A percentile compares a stretch with the other conserved stretches of the same genome.
Evolutionary conservation across 92 coral and sea anemone genomes (phyloP).

Genomic region (Actinostola sp.): DNA sequence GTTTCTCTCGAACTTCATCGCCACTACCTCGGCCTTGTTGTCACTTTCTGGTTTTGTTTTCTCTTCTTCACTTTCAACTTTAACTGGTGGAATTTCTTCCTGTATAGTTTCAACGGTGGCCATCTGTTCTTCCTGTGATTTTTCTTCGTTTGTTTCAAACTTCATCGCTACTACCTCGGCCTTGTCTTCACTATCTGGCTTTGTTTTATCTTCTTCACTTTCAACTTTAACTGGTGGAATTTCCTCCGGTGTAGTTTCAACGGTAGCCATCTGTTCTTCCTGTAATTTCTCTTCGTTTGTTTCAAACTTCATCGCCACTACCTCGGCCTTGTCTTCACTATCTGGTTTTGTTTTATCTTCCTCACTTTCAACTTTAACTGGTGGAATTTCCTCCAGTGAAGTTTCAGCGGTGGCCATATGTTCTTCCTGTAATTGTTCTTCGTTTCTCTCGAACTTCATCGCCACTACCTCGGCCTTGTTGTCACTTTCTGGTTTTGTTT

Average conservation of each 20-base stretch:
- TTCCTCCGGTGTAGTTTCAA: background rate
- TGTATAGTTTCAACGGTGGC: background rate
- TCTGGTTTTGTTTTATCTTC: background rate
- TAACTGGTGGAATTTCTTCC: no score
- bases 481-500: background rate
- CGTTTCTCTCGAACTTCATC: background rate
- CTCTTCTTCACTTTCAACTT: no score
- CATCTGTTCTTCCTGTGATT: background rate
- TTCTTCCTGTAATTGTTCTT: no score
- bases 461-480: background rate
- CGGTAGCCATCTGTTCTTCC: background rate
- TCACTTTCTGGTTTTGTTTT: no score
- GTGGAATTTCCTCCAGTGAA: no score
- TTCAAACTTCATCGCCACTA: no score
- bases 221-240: background rate
- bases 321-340: no score
- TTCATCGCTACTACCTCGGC: background rate
- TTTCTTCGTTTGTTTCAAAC: conserved; percentile 3
- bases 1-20: no score
- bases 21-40: no score
- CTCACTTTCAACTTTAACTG: no score
- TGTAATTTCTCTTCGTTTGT: background rate
- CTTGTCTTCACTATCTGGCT: background rate
- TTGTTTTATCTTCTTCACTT: background rate
- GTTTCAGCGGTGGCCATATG: no score